A percentile compares a stretch with the other conserved stretches of the same genome.
These are phyloP conservation scores for Albula glossodonta DNA, from an alignment of 2,113 vertebrate species.

Conservation along the genomic window DNA sequence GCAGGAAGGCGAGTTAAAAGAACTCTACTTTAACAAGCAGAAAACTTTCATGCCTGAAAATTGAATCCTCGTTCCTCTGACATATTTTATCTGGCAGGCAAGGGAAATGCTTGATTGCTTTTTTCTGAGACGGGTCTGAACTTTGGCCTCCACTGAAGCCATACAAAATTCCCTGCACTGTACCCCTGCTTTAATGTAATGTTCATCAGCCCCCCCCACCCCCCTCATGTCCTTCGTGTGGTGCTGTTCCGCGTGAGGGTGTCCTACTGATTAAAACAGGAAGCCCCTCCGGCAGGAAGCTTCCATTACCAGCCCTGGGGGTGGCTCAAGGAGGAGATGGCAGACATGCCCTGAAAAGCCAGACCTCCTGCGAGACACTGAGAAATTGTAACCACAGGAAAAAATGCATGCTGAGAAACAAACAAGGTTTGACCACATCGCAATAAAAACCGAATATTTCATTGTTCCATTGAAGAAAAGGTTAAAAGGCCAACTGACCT, in stretches of 20 bases:
- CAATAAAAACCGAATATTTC: background rate
- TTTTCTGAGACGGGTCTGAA: background rate
- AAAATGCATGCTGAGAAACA: background rate
- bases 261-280: conserved; percentile 9
- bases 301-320: background rate
- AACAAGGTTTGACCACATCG: background rate
- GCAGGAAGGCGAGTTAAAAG: too few relatives aligned
- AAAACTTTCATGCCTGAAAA: background rate
- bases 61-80: background rate
- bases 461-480: background rate
- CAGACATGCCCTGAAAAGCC: conserved; percentile 29
- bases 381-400: background rate
- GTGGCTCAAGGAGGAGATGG: background rate
- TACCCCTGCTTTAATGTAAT: background rate
- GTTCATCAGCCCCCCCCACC: background rate
- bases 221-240: background rate
- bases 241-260: background rate
- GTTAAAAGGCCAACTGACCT: background rate
- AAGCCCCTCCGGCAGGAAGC: conserved; percentile 21
- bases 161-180: background rate
- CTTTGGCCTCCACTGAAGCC: background rate
- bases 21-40: background rate
- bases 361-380: conserved; percentile 2
- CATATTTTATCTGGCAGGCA: background rate
- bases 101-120: background rate